Base-by-base conservation (phyloP, 2,888 invertebrate species). In the Erpobdella octoculata region DNA sequence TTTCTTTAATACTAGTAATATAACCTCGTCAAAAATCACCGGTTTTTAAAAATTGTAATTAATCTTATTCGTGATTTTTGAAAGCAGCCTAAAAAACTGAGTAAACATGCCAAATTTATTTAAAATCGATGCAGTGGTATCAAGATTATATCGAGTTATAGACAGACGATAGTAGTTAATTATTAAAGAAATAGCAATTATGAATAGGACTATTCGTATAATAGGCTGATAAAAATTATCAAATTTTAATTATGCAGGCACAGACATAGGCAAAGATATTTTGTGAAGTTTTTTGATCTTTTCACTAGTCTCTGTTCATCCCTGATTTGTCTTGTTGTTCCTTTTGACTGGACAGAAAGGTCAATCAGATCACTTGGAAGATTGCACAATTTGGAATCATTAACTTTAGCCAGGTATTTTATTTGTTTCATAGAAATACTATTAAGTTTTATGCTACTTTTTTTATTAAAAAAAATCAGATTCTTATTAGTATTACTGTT, bases 291-390 rank as follows among this genome's bases (percentile, higher is more conserved):
- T 73, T 81, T 82, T 75, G 80, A 80, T 33, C 71, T 75, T 33
- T 80, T 82, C 73, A 78, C 79, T 0, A 74, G 75, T n/a, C 68
- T 78, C 37, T 78, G 80, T 35, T 77, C 79, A 5, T 79, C 79
- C 70, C 53, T 82, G 15, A 76, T 76, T 59, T 78, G 79, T 12
- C 76, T 82, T 15, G 77, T 80, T 36, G 72, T 82, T 73, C 82
- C 82, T 18, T 82, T 82, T 76, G 81, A 81, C 73, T 82, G 82
- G 82, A 78, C 79, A 2, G 77, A 77, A n/a, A 76, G 75, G 36
- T 79, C 80, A 33, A 77, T 82, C 4, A 73, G 78, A 53, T 78
- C 77, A 72, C 73, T 82, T 35, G 74, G 77, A n/a, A 74, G 79
- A 12, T 76, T 82, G 62, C 77, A 76, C 71, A 76, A 76, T 68